phyloP scores from a whole-genome alignment of 2,113 vertebrate species.

The Porphyrio hochstetteri region DNA sequence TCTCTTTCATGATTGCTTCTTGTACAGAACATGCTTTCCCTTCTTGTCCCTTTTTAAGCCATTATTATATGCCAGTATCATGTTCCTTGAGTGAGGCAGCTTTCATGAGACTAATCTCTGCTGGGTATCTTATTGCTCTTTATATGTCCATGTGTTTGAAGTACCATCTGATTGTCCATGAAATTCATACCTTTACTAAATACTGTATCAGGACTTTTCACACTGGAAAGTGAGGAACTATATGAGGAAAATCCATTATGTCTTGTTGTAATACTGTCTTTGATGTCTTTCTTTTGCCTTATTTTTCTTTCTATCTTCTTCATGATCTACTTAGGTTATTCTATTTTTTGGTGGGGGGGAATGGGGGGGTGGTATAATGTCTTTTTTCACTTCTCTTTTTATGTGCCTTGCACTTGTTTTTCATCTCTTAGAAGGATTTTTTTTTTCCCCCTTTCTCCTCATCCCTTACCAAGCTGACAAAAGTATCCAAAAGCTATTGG shows the following conservation, averaged over 20 bases:
- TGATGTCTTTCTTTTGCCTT: not conserved
- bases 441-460: not conserved
- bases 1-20: not conserved
- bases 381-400: not conserved
- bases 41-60: not conserved
- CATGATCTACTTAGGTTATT: not conserved
- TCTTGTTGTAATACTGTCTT: not conserved
- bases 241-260: not conserved
- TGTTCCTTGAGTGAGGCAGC: not conserved
- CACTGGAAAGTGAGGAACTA: not conserved
- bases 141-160: not conserved
- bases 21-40: not conserved
- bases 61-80: not conserved
- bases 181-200: conserved; percentile 6
- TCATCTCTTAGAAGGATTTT: not conserved
- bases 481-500: not conserved
- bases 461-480: not conserved
- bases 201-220: not conserved
- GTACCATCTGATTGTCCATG: not conserved
- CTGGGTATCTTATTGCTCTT: not conserved
- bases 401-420: not conserved
- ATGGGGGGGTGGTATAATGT: not conserved
- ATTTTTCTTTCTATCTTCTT: not conserved
- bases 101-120: not conserved
- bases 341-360: no score